phyloP scores from a whole-genome alignment of 2,888 invertebrate species.

The Drosophila anomalata region DNA sequence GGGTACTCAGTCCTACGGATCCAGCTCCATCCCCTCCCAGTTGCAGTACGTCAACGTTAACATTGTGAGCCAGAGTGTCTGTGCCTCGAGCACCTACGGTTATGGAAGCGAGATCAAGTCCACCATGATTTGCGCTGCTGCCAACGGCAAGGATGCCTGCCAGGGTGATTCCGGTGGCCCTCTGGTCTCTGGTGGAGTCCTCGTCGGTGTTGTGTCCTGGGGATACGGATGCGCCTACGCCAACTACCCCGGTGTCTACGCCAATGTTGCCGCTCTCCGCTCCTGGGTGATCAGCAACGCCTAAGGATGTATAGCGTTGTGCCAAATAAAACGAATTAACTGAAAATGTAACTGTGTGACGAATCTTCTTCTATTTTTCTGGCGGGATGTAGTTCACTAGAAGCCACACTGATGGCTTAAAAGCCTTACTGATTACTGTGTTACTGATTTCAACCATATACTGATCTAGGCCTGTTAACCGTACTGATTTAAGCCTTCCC shows the following conservation, averaged over 20 bases:
- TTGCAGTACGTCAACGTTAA: conserved; percentile 84
- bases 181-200: conserved; percentile 56
- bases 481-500: too few relatives aligned
- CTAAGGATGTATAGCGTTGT: not conserved
- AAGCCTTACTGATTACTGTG: too few relatives aligned
- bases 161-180: conserved; percentile 82
- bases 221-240: conserved; percentile 73
- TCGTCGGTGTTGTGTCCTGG: conserved; percentile 80
- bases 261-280: conserved; percentile 56
- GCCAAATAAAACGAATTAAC: too few relatives aligned
- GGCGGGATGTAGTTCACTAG: too few relatives aligned
- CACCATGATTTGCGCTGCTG: conserved; percentile 58
- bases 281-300: conserved; percentile 34
- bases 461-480: too few relatives aligned
- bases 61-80: conserved; percentile 82
- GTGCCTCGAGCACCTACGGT: conserved; percentile 82
- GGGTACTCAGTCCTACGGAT: conserved; percentile 71
- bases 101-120: conserved; percentile 49
- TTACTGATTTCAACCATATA: too few relatives aligned
- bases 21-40: conserved; percentile 73
- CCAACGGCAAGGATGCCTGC: conserved; percentile 69
- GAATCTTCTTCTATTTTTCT: too few relatives aligned
- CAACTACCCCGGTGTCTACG: conserved; percentile 74
- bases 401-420: too few relatives aligned
- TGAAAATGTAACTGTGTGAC: too few relatives aligned